Conservation (phyloP, 64 coral and sea anemone genomes). For the Stichodactyla helianthus region DNA sequence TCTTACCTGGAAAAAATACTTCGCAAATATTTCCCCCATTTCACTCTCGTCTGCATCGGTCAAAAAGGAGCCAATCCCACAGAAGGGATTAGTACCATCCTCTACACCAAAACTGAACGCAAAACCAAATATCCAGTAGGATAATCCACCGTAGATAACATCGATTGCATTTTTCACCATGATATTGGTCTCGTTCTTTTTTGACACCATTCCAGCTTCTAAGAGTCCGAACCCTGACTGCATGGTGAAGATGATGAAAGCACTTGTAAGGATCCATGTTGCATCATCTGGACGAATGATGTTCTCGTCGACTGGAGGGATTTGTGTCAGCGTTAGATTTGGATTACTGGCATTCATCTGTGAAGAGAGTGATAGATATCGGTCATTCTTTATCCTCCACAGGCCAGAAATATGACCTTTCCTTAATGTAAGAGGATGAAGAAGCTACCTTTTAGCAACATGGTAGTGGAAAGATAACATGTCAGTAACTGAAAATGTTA, state of each 20-base stretch:
- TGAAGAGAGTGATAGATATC: too few relatives aligned
- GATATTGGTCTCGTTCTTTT: conserved; percentile 51
- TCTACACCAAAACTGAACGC: conserved; percentile 33
- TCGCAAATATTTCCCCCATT: conserved; percentile 46
- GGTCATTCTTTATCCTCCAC: too few relatives aligned
- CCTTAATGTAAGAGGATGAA: too few relatives aligned
- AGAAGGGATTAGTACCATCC: conserved; percentile 17
- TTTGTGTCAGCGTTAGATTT: not conserved
- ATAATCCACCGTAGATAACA: conserved; percentile 39
- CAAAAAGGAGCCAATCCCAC: conserved; percentile 32
- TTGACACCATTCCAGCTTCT: conserved; percentile 47
- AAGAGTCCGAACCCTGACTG: conserved; percentile 50
- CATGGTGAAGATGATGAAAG: conserved; percentile 59
- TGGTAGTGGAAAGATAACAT: too few relatives aligned
- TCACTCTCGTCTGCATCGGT: conserved; percentile 37
- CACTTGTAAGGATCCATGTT: conserved; percentile 49
- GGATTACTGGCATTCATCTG: not conserved
- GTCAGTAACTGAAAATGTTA: too few relatives aligned
- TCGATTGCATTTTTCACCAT: conserved; percentile 56
- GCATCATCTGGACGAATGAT: conserved; percentile 34
- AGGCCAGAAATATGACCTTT: too few relatives aligned
- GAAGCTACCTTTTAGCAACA: too few relatives aligned
- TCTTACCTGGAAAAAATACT: conserved; percentile 43
- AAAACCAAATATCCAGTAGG: conserved; percentile 51
- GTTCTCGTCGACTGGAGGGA: not conserved